A percentile compares a stretch with the other conserved stretches of the same genome.
These are phyloP conservation scores for Oxycera nigricornis DNA, from an alignment of 2,888 invertebrate genomes.

Conservation along the genomic window DNA sequence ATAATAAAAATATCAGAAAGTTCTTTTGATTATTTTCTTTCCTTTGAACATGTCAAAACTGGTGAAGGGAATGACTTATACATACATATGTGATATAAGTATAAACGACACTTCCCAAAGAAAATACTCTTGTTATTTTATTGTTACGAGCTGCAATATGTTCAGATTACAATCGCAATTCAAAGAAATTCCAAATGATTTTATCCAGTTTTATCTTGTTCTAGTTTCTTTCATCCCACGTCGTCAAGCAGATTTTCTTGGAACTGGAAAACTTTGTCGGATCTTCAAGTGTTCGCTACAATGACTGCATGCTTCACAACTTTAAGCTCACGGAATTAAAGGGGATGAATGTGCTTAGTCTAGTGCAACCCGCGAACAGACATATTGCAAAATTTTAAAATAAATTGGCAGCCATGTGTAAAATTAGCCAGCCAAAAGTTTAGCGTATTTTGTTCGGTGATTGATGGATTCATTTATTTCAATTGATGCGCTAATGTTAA, in stretches of 20 bases:
- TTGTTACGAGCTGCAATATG: too few species aligned
- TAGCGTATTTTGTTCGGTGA: not conserved
- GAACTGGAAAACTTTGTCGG: not conserved
- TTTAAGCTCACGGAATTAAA: not conserved
- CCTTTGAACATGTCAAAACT: too few species aligned
- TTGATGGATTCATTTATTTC: not conserved
- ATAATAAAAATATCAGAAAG: too few species aligned
- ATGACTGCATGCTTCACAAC: not conserved
- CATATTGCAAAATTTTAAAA: slow-evolving; percentile 9
- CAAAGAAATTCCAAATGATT: not conserved
- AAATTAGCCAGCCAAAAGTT: slow-evolving; percentile 1
- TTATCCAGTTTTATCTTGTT: not conserved
- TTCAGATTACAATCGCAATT: too few species aligned
- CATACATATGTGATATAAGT: too few species aligned
- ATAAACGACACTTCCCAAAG: too few species aligned
- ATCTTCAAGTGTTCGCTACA: not conserved
- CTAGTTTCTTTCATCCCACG: not conserved
- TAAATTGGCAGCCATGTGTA: slow-evolving; percentile 15
- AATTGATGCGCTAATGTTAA: not conserved
- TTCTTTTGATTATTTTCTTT: too few species aligned
- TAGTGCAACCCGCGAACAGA: not conserved
- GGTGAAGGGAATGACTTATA: too few species aligned
- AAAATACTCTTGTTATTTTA: too few species aligned
- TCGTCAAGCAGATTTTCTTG: not conserved
- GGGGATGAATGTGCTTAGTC: not conserved